Evolutionary conservation across 2,113 vertebrate species (phyloP).

Genomic region (Petromus typicus): DNA sequence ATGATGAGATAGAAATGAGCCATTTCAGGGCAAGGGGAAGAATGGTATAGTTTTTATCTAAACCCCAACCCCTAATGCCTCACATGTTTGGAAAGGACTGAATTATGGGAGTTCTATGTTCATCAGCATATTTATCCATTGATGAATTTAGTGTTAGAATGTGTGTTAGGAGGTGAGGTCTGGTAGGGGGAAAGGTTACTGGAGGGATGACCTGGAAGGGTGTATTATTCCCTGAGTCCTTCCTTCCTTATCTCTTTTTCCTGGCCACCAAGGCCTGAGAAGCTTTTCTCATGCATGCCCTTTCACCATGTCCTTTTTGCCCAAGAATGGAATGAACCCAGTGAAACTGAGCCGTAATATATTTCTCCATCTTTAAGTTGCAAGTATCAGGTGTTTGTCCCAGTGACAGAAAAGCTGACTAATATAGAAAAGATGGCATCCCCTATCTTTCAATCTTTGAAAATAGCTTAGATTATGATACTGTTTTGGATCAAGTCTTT

Average conservation of each 20-base stretch:
- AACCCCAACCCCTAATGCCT: not conserved
- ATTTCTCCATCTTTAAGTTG: not conserved
- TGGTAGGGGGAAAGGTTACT: not conserved
- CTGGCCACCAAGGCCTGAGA: not conserved
- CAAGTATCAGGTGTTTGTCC: not conserved
- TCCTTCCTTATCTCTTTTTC: not conserved
- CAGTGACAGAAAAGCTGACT: not conserved
- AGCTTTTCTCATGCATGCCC: not conserved
- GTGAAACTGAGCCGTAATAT: not conserved
- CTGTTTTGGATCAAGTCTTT: conserved; percentile 37
- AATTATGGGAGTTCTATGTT: not conserved
- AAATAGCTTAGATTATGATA: not conserved
- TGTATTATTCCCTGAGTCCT: not conserved
- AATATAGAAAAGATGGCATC: not conserved
- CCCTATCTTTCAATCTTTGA: conserved; percentile 38
- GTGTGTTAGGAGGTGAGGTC: not conserved
- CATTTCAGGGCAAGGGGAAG: not conserved
- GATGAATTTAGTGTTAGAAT: not conserved
- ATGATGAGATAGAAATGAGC: not conserved
- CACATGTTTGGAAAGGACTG: not conserved
- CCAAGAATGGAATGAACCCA: not conserved
- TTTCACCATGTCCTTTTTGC: not conserved
- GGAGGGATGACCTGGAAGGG: not conserved
- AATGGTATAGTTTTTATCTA: not conserved
- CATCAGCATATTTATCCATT: not conserved